Base-by-base conservation (phyloP, 2,888 invertebrate genomes). In the Aporophyla nigra region DNA sequence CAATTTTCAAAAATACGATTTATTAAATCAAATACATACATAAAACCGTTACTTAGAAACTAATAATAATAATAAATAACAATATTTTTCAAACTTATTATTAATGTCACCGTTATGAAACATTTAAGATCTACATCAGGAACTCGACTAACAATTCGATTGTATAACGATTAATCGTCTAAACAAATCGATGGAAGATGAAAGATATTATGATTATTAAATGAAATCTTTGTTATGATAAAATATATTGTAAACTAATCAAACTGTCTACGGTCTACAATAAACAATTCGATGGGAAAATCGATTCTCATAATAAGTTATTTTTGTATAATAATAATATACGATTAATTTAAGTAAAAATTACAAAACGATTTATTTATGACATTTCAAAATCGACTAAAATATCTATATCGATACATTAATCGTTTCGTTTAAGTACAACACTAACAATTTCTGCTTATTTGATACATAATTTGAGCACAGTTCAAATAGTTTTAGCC, bases 11-110 rank as follows among this genome's bases (percentile, higher is more conserved):
- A 90, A 91, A 93, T 91, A 90, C 85, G 78, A 90, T 96, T 95
- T 95, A 95, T 95, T 95, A 87, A 88, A 83, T 87, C 80, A 88
- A 90, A 88, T 88, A 90, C 80, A 88, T 91, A 94, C 91, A 92
- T 87, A 88, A 87, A 87, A 80, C 69, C 82, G 72, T 78, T 79
- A 79, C 87, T 88, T 88, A 88, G 59, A 76, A 85, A 78, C 86
- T 88, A 88, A 71, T 46, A 80, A 78, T 46, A 80, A 78, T 87
- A 80, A 84, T 87, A 83, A 88, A 83, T 87, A 84, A 88, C 86
- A 87, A 78, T 83, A 76, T 78, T 82, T 84, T 78, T 76, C 46
- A 74, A 78, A 79, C 86, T 86, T 84, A 86, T 70, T 82, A 71
- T 80, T 80, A 82, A 84, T 82, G 85, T 88, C 77, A 84, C 75